Base-by-base conservation (phyloP, 2,888 invertebrate species). In the Mimachlamys varia region DNA sequence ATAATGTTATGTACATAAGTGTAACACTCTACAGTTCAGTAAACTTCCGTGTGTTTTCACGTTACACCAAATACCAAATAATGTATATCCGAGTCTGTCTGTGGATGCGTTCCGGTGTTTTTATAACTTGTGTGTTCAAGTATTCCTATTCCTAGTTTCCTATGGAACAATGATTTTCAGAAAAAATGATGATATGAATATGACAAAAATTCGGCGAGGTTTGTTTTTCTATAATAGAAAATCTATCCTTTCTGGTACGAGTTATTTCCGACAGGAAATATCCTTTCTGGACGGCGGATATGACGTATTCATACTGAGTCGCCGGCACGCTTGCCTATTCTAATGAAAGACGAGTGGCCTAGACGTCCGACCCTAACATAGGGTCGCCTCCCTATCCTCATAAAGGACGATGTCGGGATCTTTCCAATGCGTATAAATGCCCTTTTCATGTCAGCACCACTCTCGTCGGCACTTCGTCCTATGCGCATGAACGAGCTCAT, bases 391-490 rank as follows among this genome's bases (percentile, higher is more conserved):
- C 93, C 91, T 33, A 92, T 92, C 37, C 92, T 89, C 76, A 93
- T 88, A 38, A 92, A 92, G 15, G 93, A 93, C 3, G 93, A 92
- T 3, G 94, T 91, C 10, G 94, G 94, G 89, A 94, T 93, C 87
- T 94, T 93, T 44, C 94, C 94, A 89, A 94, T 92, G 38, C 94
- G 90, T 38, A 94, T 93, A 88, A 93, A 94, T 0, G 92, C 93
- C 87, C 93, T 92, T 87, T 92, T 92, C 87, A 49, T 55, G 15
- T 58, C 37, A 27, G 88, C 33, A 17, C 55, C 37, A 76, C 13
- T 38, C 10, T 88, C 37, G 50, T 88, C 50, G 7, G 88, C 50
- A 88, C 89, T 89, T 58, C 89, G 88, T 7, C 93, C 93, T 19
- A 92, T 93, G 33, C 93, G 55, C 27, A 93, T 91, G 89, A 92